phyloP scores from a whole-genome alignment of 1,140 invertebrate genomes.

The Atta cephalotes region DNA sequence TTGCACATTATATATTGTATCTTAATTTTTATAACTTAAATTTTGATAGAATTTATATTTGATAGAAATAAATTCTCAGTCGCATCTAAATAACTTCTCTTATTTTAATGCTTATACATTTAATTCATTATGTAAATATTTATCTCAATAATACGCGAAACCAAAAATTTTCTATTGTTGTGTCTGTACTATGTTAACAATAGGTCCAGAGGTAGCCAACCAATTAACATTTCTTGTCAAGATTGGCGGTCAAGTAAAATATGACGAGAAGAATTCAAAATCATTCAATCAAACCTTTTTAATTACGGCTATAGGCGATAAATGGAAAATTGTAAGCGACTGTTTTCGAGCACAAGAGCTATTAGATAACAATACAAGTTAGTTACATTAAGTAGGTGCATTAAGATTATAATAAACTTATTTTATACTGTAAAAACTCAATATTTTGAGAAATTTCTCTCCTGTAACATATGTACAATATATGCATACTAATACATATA shows the following conservation, averaged over 20 bases:
- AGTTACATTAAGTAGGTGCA: neutral
- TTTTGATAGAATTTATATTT: constrained; percentile 32
- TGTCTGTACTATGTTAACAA: constrained; percentile 35
- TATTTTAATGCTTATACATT: constrained; percentile 25
- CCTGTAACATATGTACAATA: neutral
- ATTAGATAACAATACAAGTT: constrained; percentile 63
- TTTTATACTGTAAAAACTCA: neutral
- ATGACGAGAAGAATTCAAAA: constrained; percentile 87
- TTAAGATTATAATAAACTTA: constrained; percentile 4
- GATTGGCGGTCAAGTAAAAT: constrained; percentile 91
- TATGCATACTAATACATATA: neutral
- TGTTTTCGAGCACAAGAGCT: constrained; percentile 92
- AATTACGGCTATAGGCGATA: constrained; percentile 94
- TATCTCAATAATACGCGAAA: neutral
- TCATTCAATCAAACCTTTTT: constrained; percentile 94
- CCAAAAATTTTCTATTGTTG: constrained; percentile 3
- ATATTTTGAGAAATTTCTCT: constrained; percentile 27
- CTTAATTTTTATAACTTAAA: constrained; percentile 9
- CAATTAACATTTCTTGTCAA: constrained; percentile 92
- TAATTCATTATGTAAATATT: constrained; percentile 6
- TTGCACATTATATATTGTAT: constrained; percentile 30
- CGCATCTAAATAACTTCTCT: neutral
- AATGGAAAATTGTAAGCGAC: constrained; percentile 96
- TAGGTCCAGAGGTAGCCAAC: constrained; percentile 87
- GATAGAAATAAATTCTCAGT: neutral